Percentiles rank a stretch among this genome's conserved stretches.
Evolutionary conservation across 2,888 invertebrate species (phyloP).

Genomic region (Eupithecia inturbata): DNA sequence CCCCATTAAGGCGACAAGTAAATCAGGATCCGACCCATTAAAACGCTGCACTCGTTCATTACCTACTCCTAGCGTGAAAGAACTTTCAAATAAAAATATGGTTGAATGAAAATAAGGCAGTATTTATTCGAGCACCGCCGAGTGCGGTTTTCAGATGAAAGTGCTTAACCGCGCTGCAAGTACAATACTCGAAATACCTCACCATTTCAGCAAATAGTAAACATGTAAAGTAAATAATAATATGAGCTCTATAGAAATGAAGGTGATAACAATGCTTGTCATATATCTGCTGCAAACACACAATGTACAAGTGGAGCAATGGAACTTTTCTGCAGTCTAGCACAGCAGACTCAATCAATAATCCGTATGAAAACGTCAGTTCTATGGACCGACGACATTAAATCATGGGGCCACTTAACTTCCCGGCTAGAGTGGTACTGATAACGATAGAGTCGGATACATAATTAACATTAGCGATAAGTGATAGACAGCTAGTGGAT

Average conservation of each 20-base stretch:
- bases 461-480: constrained; percentile 56
- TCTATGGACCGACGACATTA: constrained; percentile 42
- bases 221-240: not conserved
- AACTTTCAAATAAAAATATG: constrained; percentile 49
- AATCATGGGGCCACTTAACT: constrained; percentile 58
- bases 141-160: constrained; percentile 20
- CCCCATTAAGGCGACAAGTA: constrained; percentile 52
- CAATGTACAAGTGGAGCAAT: not conserved
- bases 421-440: constrained; percentile 50
- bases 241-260: constrained; percentile 8
- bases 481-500: constrained; percentile 46
- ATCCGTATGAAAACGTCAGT: constrained; percentile 44
- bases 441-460: constrained; percentile 52
- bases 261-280: not conserved
- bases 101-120: constrained; percentile 45
- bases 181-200: constrained; percentile 6
- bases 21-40: constrained; percentile 56
- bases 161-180: constrained; percentile 17
- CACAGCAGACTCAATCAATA: constrained; percentile 26
- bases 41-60: constrained; percentile 57
- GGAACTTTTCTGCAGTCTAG: constrained; percentile 16
- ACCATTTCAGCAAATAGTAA: not conserved
- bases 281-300: not conserved
- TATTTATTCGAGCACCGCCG: constrained; percentile 37
- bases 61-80: constrained; percentile 50